Evolutionary conservation across 2,888 invertebrate species (phyloP).

Genomic region (Thera britannica): DNA sequence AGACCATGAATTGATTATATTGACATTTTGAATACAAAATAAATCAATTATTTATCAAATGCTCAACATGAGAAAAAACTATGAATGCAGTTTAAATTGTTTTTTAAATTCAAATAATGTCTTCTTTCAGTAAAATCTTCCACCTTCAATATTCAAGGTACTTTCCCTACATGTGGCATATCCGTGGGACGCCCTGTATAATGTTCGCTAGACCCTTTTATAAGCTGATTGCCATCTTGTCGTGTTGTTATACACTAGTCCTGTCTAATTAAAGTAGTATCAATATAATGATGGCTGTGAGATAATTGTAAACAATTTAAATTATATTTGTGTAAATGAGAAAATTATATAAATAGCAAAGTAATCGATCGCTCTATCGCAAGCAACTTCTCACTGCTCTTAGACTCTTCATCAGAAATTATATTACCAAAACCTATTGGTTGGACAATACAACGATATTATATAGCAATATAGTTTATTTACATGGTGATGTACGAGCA

Average conservation of each 20-base stretch:
- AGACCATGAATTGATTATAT: too few species aligned
- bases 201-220: conserved; percentile 82
- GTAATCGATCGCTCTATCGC: conserved; percentile 64
- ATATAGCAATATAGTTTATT: conserved; percentile 6
- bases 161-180: too few species aligned
- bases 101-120: too few species aligned
- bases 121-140: too few species aligned
- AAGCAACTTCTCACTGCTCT: conserved; percentile 49
- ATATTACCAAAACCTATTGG: conserved; percentile 9
- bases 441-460: conserved; percentile 24
- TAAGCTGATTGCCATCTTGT: conserved; percentile 79
- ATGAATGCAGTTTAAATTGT: too few species aligned
- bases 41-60: too few species aligned
- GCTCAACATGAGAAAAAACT: too few species aligned
- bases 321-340: conserved; percentile 81
- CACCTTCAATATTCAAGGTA: too few species aligned
- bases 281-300: conserved; percentile 86
- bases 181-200: conserved; percentile 57
- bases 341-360: conserved; percentile 67
- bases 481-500: conserved; percentile 1
- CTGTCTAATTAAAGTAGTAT: conserved; percentile 83
- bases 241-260: conserved; percentile 80
- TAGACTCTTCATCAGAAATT: conserved; percentile 43
- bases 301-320: conserved; percentile 84
- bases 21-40: too few species aligned